phyloP scores from a whole-genome alignment of 2,113 vertebrate genomes.

The Atherinomorus stipes region DNA sequence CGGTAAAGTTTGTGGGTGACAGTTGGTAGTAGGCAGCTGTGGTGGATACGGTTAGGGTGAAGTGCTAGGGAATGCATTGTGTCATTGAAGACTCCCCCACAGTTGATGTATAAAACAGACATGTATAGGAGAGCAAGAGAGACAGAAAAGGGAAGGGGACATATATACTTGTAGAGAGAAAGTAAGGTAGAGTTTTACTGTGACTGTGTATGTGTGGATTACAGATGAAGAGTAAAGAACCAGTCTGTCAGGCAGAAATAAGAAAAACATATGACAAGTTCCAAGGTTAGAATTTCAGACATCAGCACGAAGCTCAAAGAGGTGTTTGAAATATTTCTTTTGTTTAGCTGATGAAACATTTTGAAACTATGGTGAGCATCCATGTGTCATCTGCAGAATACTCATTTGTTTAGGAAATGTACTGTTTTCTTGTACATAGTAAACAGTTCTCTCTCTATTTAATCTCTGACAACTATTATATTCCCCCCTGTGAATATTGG shows the following conservation, averaged over 20 bases:
- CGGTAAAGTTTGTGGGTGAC: too few relatives aligned
- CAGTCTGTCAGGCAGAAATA: slow-evolving; percentile 43
- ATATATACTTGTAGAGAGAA: slow-evolving; percentile 4
- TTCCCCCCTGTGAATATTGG: slow-evolving; percentile 23
- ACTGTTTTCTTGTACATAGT: slow-evolving; percentile 45
- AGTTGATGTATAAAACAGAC: too few relatives aligned
- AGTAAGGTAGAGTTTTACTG: slow-evolving; percentile 6
- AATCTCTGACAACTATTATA: slow-evolving; percentile 69
- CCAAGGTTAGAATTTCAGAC: slow-evolving; percentile 1
- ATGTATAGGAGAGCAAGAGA: too few relatives aligned
- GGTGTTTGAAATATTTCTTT: slow-evolving; percentile 35
- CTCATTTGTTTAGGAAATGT: slow-evolving; percentile 63
- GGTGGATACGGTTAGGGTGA: too few relatives aligned
- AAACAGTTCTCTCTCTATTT: slow-evolving; percentile 61
- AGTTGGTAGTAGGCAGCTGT: too few relatives aligned
- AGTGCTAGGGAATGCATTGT: too few relatives aligned
- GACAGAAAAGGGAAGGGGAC: too few relatives aligned
- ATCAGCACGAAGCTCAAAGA: slow-evolving; percentile 10
- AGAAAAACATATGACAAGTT: slow-evolving; percentile 27
- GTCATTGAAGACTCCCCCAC: too few relatives aligned
- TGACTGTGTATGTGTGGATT: slow-evolving; percentile 20
- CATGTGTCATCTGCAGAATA: slow-evolving; percentile 15
- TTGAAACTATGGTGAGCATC: slow-evolving; percentile 40
- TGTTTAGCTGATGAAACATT: slow-evolving; percentile 45
- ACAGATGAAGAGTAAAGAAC: slow-evolving; percentile 41